Base-by-base conservation (phyloP, 35 echinoderm and acorn worm species). In the Patiria miniata region DNA sequence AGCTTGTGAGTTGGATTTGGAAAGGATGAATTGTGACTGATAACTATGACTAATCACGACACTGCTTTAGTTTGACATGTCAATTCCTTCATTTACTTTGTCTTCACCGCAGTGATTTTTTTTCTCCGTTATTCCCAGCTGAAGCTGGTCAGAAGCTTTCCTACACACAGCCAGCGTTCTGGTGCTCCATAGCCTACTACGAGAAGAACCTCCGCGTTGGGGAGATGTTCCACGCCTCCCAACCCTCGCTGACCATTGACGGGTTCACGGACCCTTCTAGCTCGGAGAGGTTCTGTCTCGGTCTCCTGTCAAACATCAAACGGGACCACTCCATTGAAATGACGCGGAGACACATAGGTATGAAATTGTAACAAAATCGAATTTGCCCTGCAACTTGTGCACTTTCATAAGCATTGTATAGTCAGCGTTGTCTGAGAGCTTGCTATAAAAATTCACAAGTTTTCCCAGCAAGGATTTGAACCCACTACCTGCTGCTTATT, bases 291-390 rank as follows among this genome's bases (percentile, higher is more conserved):
- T 94, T 94, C 51, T 94, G 92, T 54, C 87, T 94, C 8, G 92
- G 92, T 73, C 81, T 94, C 10, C 86, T 79, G 52, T 94, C 92
- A 34, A 94, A 94, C 65, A 83, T 88, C 73, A 94, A 88, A 69
- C 85, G 92, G 58, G 86, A 94, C 40, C 56, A 76, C 19, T 78
- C 83, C 59, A 89, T 94, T 30, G 92, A 94, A 55, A 81, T 89
- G 40, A 94, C 92, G 61, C 84, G 92, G 65, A 94, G 92, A 34
- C 92, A 94, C 77, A 89, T 94, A 39, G 92, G 92, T 94, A 90
- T 73, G 92, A 73, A 22, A 26, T 22, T 16, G 14, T 22, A 47
- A 4, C 4, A 47, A 6, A 12, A 4, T 47, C 12, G 12, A 47
- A 47, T 47, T n/a, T n/a, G n/a, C n/a, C n/a, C n/a, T n/a, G n/a